phyloP scores from a whole-genome alignment of 2,113 vertebrate species.

The Drymodes brunneopygia region DNA sequence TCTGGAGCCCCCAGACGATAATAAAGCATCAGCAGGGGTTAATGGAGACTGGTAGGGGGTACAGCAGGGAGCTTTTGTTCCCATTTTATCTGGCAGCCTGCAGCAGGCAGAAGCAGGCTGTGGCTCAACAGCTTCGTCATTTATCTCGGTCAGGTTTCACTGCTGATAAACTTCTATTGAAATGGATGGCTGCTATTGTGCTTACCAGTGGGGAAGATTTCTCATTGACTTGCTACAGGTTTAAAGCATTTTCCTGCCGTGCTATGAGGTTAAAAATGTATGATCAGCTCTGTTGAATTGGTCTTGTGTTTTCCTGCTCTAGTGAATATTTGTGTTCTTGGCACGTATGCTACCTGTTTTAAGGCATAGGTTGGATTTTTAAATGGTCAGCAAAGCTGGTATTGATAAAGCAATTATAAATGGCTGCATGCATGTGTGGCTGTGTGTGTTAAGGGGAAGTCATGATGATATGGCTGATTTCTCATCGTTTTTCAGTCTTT shows the following conservation, averaged over 20 bases:
- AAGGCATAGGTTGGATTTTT: conserved; percentile 14
- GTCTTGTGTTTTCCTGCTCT: conserved; percentile 33
- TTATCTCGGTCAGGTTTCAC: conserved; percentile 68
- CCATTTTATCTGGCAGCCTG: conserved; percentile 69
- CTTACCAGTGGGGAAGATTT: conserved; percentile 54
- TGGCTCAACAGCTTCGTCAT: conserved; percentile 62
- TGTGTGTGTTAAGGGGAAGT: background rate
- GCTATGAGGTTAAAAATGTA: conserved; percentile 63
- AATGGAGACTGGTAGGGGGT: conserved; percentile 59
- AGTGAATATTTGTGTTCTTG: conserved; percentile 14
- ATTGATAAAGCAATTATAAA: background rate
- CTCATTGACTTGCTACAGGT: conserved; percentile 50
- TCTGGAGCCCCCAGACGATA: conserved; percentile 49
- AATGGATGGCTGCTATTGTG: conserved; percentile 68
- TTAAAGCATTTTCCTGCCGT: conserved; percentile 57
- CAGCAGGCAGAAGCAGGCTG: conserved; percentile 66
- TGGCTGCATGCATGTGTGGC: background rate
- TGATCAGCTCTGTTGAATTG: conserved; percentile 47
- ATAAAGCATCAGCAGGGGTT: conserved; percentile 70
- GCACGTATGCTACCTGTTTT: conserved; percentile 6
- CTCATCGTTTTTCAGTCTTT: background rate
- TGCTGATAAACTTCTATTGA: conserved; percentile 69
- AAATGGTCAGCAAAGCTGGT: background rate
- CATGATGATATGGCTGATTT: background rate
- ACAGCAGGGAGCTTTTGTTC: conserved; percentile 66